A percentile compares a stretch with the other conserved stretches of the same genome.
phyloP scores from a whole-genome alignment of 2,113 vertebrate genomes.

The Corydoras maculifer region DNA sequence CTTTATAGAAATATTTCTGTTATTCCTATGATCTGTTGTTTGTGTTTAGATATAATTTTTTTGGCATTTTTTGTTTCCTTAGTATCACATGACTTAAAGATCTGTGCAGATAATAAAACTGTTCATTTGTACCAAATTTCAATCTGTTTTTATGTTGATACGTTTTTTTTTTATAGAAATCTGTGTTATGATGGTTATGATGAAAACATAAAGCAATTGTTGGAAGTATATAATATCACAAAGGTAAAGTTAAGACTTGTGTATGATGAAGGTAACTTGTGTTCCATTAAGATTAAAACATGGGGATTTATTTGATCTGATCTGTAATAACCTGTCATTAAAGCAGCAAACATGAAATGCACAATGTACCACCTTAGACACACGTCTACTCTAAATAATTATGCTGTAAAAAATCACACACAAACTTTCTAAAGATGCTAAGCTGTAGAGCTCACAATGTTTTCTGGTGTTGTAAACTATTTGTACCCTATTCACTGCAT shows the following conservation, averaged over 20 bases:
- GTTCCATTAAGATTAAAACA: slow-evolving; percentile 42
- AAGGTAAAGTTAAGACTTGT: background rate
- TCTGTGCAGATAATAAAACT: too few species aligned
- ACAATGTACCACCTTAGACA: slow-evolving; percentile 26
- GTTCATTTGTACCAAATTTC: too few species aligned
- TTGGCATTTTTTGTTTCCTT: too few species aligned
- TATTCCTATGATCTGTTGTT: too few species aligned
- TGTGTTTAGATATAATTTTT: too few species aligned
- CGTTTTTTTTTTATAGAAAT: too few species aligned
- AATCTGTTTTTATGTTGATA: too few species aligned
- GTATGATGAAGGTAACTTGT: slow-evolving; percentile 37
- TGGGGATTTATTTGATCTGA: slow-evolving; percentile 47
- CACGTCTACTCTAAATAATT: background rate
- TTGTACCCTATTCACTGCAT: too few species aligned
- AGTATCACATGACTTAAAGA: too few species aligned
- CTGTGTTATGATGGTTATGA: slow-evolving; percentile 1
- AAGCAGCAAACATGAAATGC: slow-evolving; percentile 45
- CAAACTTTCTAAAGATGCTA: background rate
- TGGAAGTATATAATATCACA: slow-evolving; percentile 4
- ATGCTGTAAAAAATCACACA: background rate
- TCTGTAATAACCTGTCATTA: slow-evolving; percentile 58
- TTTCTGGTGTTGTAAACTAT: too few species aligned
- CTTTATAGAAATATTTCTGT: too few species aligned
- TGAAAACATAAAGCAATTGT: slow-evolving; percentile 15
- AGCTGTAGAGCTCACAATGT: background rate